Conservation (phyloP, 2,888 invertebrate species). For the Biston betularia region DNA sequence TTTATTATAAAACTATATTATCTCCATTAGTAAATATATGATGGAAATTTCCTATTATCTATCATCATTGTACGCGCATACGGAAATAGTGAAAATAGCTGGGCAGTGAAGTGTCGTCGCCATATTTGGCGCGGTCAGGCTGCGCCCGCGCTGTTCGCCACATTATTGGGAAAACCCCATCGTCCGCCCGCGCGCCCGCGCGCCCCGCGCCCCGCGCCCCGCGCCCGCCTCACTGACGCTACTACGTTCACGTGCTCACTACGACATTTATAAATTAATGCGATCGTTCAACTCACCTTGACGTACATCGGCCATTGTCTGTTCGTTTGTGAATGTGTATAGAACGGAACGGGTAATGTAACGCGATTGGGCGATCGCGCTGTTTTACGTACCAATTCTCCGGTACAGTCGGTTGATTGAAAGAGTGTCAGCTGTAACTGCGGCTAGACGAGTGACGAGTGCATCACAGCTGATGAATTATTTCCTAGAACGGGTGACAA, state of each 20-base stretch:
- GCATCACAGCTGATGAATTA: slow-evolving; percentile 34
- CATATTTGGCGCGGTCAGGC: slow-evolving; percentile 71
- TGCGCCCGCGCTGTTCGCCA: slow-evolving; percentile 64
- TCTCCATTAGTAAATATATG: not conserved
- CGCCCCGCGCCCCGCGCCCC: slow-evolving; percentile 45
- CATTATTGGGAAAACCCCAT: slow-evolving; percentile 84
- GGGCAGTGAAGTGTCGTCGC: slow-evolving; percentile 44
- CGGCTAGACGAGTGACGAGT: slow-evolving; percentile 12
- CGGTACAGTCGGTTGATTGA: slow-evolving; percentile 11
- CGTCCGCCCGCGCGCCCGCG: slow-evolving; percentile 43
- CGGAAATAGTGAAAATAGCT: slow-evolving; percentile 68
- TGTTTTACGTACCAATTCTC: slow-evolving; percentile 1
- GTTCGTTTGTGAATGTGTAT: slow-evolving; percentile 10
- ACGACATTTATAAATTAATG: slow-evolving; percentile 18
- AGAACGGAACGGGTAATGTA: slow-evolving; percentile 17
- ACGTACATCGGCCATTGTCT: slow-evolving; percentile 30
- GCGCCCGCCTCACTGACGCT: slow-evolving; percentile 40
- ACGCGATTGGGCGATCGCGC: slow-evolving; percentile 1
- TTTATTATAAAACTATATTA: too few relatives aligned
- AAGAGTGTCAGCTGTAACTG: slow-evolving; percentile 27
- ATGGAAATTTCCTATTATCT: slow-evolving; percentile 28
- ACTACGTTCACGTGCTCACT: slow-evolving; percentile 38
- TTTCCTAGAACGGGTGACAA: slow-evolving; percentile 4
- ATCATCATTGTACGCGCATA: slow-evolving; percentile 39
- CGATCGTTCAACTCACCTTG: slow-evolving; percentile 28